Percentiles rank a stretch among this genome's conserved stretches.
Evolutionary conservation across 2,797 vertebrate species (phyloP).

Genomic region (Esox masquinongy): DNA sequence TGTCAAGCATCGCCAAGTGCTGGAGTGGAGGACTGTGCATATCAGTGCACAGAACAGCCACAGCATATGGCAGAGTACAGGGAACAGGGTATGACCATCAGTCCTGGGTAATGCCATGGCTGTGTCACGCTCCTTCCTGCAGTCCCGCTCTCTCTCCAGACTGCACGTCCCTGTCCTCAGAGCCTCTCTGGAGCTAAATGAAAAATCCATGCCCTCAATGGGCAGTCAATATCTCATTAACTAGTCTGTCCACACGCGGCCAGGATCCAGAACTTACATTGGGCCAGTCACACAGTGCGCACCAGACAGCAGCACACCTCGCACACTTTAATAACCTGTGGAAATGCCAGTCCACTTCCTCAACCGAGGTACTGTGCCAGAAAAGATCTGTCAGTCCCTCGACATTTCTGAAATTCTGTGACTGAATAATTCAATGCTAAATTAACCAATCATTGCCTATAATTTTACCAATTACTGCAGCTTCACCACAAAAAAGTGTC

Average conservation of each 20-base stretch:
- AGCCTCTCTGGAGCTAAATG: constrained; percentile 71
- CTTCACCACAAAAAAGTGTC: too few species aligned
- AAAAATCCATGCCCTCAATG: constrained; percentile 82
- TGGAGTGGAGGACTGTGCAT: constrained; percentile 45
- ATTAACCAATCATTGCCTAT: too few species aligned
- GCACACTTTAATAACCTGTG: constrained; percentile 71
- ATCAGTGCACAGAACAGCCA: constrained; percentile 40
- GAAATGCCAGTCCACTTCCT: constrained; percentile 67
- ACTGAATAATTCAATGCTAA: too few species aligned
- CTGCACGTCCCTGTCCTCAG: constrained; percentile 44
- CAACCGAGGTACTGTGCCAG: constrained; percentile 34
- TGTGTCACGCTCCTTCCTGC: constrained; percentile 6
- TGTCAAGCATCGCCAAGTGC: constrained; percentile 51
- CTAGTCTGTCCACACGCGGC: constrained; percentile 66
- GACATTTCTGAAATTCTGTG: not conserved
- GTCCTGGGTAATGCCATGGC: not conserved
- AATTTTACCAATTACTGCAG: too few species aligned
- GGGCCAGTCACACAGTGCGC: constrained; percentile 49
- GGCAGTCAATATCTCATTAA: constrained; percentile 85
- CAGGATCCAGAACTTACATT: constrained; percentile 68
- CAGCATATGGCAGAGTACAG: constrained; percentile 36
- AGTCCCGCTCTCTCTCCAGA: constrained; percentile 26
- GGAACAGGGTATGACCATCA: not conserved
- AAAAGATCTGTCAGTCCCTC: not conserved
- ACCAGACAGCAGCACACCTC: constrained; percentile 65